A percentile compares a stretch with the other conserved stretches of the same genome.
Evolutionary conservation across 1,140 invertebrate species (phyloP).

Genomic region (Psilanteris sp.): DNA sequence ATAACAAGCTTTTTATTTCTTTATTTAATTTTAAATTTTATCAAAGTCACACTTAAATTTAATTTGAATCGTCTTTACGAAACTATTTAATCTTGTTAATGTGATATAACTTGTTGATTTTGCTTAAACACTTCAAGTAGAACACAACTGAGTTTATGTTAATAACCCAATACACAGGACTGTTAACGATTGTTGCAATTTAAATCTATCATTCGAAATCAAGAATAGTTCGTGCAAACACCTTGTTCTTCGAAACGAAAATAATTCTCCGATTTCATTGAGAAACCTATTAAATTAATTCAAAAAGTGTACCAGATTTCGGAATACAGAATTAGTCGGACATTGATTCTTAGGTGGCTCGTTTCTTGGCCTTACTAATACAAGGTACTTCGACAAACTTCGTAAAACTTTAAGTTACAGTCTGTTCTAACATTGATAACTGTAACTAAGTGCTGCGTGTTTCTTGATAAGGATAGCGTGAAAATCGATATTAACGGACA

Average conservation of each 20-base stretch:
- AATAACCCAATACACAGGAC: slow-evolving; percentile 16
- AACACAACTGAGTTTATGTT: slow-evolving; percentile 8
- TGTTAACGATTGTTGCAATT: slow-evolving; percentile 8
- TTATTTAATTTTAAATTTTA: too few species aligned
- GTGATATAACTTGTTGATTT: slow-evolving; percentile 9
- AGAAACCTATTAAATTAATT: slow-evolving; percentile 32
- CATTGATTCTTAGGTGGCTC: slow-evolving; percentile 16
- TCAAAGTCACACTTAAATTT: too few species aligned
- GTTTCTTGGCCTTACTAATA: slow-evolving; percentile 40
- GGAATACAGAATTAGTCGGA: slow-evolving; percentile 28
- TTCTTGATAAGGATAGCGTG: slow-evolving; percentile 22
- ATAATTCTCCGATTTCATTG: slow-evolving; percentile 16
- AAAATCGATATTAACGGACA: slow-evolving; percentile 53
- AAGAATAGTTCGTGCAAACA: slow-evolving; percentile 1
- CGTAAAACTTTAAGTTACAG: slow-evolving; percentile 26
- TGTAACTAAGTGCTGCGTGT: slow-evolving; percentile 51
- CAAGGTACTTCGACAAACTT: slow-evolving; percentile 18
- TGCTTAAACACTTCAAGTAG: slow-evolving; percentile 16
- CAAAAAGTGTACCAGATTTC: slow-evolving; percentile 2
- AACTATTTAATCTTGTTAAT: slow-evolving; percentile 13
- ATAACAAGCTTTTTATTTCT: too few species aligned
- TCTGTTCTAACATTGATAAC: slow-evolving; percentile 47
- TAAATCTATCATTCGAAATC: slow-evolving; percentile 2
- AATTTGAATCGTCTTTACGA: too few species aligned
- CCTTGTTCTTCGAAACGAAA: background rate